A percentile compares a stretch with the other conserved stretches of the same genome.
Conservation (phyloP, 2,888 invertebrate species). For the Syritta pipiens region DNA sequence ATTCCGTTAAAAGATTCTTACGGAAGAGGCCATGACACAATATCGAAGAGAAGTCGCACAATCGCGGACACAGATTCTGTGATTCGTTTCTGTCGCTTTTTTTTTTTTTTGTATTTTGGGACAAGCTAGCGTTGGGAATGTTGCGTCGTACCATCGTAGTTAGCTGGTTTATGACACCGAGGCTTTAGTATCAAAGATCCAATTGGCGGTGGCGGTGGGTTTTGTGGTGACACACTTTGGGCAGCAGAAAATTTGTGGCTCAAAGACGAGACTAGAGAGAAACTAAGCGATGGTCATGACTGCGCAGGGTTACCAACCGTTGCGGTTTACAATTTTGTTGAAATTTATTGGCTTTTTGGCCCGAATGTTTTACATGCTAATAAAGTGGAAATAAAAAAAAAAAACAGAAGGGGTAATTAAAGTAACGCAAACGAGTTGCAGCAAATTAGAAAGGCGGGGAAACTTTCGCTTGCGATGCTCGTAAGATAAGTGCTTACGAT, state of each 20-base stretch:
- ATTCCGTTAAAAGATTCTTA: slow-evolving; percentile 64
- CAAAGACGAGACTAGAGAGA: too few species aligned
- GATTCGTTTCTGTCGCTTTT: too few species aligned
- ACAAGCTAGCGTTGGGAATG: slow-evolving; percentile 31
- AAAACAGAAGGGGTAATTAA: too few species aligned
- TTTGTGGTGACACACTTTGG: slow-evolving; percentile 57
- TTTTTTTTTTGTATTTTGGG: too few species aligned
- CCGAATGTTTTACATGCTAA: too few species aligned
- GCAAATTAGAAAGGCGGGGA: slow-evolving; percentile 21
- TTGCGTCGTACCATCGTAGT: too few species aligned
- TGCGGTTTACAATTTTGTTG: too few species aligned
- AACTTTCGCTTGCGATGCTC: slow-evolving; percentile 34
- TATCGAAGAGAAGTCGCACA: slow-evolving; percentile 42
- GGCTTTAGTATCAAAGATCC: neutral
- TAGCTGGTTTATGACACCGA: neutral
- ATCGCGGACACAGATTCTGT: slow-evolving; percentile 51
- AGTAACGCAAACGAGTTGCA: slow-evolving; percentile 4
- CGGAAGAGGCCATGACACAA: slow-evolving; percentile 59
- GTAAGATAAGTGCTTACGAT: too few species aligned
- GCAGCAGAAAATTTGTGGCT: slow-evolving; percentile 49
- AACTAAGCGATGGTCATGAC: slow-evolving; percentile 27
- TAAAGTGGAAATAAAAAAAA: neutral
- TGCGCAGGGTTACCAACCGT: too few species aligned
- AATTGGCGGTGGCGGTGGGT: neutral
- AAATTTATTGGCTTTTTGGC: too few species aligned